These are phyloP conservation scores for Dendroctonus ponderosae DNA, from an alignment of 1,140 invertebrate genomes.

Conservation along the genomic window DNA sequence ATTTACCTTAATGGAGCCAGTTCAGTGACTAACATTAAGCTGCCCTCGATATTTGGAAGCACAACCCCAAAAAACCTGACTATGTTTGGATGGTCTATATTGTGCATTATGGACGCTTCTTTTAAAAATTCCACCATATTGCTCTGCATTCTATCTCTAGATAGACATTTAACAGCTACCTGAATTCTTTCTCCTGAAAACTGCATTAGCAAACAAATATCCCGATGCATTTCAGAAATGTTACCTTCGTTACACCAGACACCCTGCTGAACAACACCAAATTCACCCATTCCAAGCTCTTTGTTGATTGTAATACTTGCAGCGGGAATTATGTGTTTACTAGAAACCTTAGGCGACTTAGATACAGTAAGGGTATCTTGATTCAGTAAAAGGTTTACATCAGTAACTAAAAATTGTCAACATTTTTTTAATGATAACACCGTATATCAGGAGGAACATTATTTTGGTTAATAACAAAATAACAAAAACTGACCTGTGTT, in stretches of 20 bases:
- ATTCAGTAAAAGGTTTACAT: constrained; percentile 39
- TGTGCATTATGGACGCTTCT: constrained; percentile 97
- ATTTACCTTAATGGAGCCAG: constrained; percentile 68
- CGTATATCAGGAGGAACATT: not conserved
- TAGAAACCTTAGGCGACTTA: constrained; percentile 62
- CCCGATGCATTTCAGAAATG: not conserved
- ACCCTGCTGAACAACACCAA: constrained; percentile 96
- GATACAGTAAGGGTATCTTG: constrained; percentile 42
- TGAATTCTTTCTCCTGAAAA: constrained; percentile 60
- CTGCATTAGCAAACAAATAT: not conserved
- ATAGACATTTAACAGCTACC: constrained; percentile 96
- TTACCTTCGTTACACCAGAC: constrained; percentile 96
- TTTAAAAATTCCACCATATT: constrained; percentile 96
- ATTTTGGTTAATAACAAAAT: not conserved
- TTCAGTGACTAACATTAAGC: constrained; percentile 95
- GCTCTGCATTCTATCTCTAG: constrained; percentile 89
- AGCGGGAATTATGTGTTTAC: constrained; percentile 93
- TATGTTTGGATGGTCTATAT: constrained; percentile 95
- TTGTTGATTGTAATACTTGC: constrained; percentile 93
- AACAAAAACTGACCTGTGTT: constrained; percentile 34
- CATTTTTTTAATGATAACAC: constrained; percentile 7
- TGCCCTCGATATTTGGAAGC: constrained; percentile 76
- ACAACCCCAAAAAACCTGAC: constrained; percentile 97
- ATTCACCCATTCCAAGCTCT: constrained; percentile 93
- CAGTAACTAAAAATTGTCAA: constrained; percentile 40